Conservation (phyloP, 2,888 invertebrate species). For the Heliothis peltigera region DNA sequence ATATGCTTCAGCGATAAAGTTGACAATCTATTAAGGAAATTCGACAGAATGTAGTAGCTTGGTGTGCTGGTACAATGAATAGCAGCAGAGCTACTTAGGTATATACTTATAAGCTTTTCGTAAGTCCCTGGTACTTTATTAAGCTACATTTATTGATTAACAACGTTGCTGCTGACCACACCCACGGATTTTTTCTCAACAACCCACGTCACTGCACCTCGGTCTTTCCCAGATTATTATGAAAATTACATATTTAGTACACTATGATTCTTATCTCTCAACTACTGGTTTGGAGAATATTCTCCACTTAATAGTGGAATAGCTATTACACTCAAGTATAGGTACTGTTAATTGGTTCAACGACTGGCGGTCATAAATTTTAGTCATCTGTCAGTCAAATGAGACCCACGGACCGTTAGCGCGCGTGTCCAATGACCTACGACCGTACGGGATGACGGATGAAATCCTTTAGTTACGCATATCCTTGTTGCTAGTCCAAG, state of each 20-base stretch:
- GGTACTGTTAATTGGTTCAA: slow-evolving; percentile 73
- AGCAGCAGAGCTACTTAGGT: too few relatives aligned
- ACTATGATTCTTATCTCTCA: slow-evolving; percentile 50
- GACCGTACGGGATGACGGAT: slow-evolving; percentile 9
- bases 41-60: too few relatives aligned
- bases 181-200: slow-evolving; percentile 28
- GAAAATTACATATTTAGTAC: slow-evolving; percentile 55
- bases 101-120: not conserved
- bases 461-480: not conserved
- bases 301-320: slow-evolving; percentile 50
- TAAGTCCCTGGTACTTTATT: not conserved
- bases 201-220: not conserved
- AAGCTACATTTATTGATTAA: not conserved
- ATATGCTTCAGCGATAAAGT: too few relatives aligned
- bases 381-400: slow-evolving; percentile 82
- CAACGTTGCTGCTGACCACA: slow-evolving; percentile 24
- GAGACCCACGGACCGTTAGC: slow-evolving; percentile 75
- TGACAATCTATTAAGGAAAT: too few relatives aligned
- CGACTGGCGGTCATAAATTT: slow-evolving; percentile 78
- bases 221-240: slow-evolving; percentile 55
- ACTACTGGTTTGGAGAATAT: slow-evolving; percentile 54
- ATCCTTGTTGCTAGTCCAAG: not conserved
- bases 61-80: not conserved
- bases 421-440: slow-evolving; percentile 62
- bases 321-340: slow-evolving; percentile 66